Conservation (phyloP, 2,888 invertebrate genomes). For the Xylota sylvarum region DNA sequence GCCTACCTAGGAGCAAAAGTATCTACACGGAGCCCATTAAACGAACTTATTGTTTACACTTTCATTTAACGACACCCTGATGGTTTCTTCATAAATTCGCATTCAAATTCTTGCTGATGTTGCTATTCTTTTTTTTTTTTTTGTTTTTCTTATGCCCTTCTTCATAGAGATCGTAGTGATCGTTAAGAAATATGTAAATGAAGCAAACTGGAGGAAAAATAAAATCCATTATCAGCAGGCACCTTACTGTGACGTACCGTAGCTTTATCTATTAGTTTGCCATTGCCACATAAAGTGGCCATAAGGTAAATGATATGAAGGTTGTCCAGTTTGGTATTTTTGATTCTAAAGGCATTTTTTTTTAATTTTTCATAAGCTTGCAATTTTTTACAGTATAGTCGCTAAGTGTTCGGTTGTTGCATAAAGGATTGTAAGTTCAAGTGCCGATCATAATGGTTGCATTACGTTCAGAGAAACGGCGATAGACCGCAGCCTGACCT, state of each 20-base stretch:
- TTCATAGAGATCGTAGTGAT: neutral
- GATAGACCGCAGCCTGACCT: too few species aligned
- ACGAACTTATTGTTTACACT: conserved; percentile 56
- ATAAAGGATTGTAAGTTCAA: too few species aligned
- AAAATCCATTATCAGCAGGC: conserved; percentile 11
- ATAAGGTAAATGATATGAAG: conserved; percentile 8
- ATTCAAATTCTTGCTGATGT: conserved; percentile 1
- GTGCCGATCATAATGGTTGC: too few species aligned
- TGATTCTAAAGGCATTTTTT: too few species aligned
- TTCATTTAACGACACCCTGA: conserved; percentile 65
- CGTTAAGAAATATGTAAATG: conserved; percentile 45
- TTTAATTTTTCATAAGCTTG: too few species aligned
- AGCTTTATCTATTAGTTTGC: conserved; percentile 5
- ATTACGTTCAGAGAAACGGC: too few species aligned
- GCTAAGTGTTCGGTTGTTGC: too few species aligned
- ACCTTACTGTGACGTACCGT: conserved; percentile 31
- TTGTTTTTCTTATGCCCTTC: neutral
- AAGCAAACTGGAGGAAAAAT: conserved; percentile 5
- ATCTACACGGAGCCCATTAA: conserved; percentile 31
- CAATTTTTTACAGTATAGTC: too few species aligned
- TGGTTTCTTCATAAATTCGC: conserved; percentile 51
- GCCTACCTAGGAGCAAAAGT: conserved; percentile 41
- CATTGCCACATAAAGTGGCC: neutral
- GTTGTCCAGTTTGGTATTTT: neutral
- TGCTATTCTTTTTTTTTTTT: conserved; percentile 6